phyloP scores from a whole-genome alignment of 2,888 invertebrate genomes.

The Clitarchus hookeri region DNA sequence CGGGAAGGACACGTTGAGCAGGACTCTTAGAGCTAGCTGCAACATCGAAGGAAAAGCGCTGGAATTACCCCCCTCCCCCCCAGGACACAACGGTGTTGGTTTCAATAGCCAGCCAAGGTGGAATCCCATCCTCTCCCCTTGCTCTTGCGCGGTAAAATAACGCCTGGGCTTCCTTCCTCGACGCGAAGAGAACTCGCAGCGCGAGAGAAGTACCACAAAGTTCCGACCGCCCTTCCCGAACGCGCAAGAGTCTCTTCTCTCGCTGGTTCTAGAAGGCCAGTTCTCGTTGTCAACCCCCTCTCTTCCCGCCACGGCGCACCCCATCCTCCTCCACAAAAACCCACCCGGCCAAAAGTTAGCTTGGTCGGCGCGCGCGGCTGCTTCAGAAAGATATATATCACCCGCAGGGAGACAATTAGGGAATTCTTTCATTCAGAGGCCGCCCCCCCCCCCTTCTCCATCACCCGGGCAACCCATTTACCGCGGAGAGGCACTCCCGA shows the following conservation, averaged over 20 bases:
- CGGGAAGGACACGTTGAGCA: no score
- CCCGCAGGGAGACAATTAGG: conserved; percentile 2
- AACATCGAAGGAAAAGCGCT: no score
- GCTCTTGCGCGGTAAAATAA: neutral
- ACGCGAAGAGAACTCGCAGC: neutral
- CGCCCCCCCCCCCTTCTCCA: neutral
- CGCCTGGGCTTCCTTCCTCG: neutral
- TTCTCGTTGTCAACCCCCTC: neutral
- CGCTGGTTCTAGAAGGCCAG: neutral
- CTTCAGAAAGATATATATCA: neutral
- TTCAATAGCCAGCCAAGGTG: neutral
- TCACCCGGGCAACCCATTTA: no score
- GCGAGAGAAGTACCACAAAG: neutral
- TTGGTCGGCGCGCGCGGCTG: neutral
- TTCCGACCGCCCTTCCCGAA: no score
- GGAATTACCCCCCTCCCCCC: no score
- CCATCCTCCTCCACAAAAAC: neutral
- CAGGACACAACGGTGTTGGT: no score
- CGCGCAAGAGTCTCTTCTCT: neutral
- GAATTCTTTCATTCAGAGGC: neutral
- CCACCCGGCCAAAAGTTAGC: neutral
- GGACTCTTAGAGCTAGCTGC: no score
- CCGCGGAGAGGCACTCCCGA: no score
- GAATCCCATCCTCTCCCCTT: neutral
- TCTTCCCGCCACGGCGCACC: no score